These are phyloP conservation scores for Leptopilina clavipes DNA, from an alignment of 1,140 invertebrate genomes.

Conservation along the genomic window DNA sequence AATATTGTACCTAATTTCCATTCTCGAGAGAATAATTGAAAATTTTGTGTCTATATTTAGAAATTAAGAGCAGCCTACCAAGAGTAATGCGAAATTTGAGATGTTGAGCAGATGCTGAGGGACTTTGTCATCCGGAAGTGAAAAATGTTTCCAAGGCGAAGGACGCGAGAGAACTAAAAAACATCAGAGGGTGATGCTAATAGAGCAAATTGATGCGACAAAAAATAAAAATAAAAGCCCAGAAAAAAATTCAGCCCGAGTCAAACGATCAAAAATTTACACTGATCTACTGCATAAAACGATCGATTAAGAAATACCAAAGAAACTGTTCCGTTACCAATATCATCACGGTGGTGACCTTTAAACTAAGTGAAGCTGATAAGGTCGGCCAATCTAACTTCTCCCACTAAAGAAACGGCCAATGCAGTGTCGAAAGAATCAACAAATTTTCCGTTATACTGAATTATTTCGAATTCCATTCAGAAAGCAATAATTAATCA, in stretches of 20 bases:
- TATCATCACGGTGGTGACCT: slow-evolving; percentile 65
- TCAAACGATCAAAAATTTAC: not conserved
- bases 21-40: too few relatives aligned
- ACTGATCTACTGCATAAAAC: slow-evolving; percentile 24
- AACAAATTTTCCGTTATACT: slow-evolving; percentile 3
- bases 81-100: slow-evolving; percentile 14
- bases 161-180: slow-evolving; percentile 22
- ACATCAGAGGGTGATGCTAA: not conserved
- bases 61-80: not conserved
- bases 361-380: slow-evolving; percentile 61
- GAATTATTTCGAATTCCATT: not conserved
- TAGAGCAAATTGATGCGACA: not conserved
- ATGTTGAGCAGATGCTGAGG: slow-evolving; percentile 21
- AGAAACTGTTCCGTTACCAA: slow-evolving; percentile 46
- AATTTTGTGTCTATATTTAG: not conserved
- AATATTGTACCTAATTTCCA: too few relatives aligned
- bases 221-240: not conserved
- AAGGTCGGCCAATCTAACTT: slow-evolving; percentile 51
- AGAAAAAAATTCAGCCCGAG: not conserved
- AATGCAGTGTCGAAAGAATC: slow-evolving; percentile 33
- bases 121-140: slow-evolving; percentile 17
- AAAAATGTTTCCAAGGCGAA: not conserved
- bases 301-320: not conserved
- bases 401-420: slow-evolving; percentile 44
- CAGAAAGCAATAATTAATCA: not conserved